Evolutionary conservation across 2,797 vertebrate genomes (phyloP), one percentile per base, ranked within the genome.

Genomic region (Phataginus tricuspis): DNA sequence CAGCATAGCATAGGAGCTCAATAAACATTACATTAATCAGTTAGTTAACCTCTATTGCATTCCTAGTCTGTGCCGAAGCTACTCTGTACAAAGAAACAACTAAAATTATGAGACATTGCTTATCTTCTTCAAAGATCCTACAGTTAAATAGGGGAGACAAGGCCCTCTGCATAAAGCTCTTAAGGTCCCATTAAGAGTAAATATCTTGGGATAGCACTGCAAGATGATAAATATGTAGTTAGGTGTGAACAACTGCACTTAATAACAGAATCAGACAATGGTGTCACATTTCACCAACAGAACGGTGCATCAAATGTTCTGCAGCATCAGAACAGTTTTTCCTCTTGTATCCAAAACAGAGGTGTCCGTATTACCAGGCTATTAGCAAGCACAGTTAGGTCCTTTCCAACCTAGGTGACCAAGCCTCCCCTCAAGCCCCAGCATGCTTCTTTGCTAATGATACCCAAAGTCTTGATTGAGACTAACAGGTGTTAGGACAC

Each of bases 401-500:
- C 21, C 91, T 93, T 98, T 98, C 85, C 88, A 82, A 59, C 13
- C 61, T 5, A 84, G 57, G 91, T 72, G 92, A 80, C 25, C 0
- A 0, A 96, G 75, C 66, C 93, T 4, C 2, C 51, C 23, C 72
- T 94, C 92, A 69, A 49, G 39, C 55, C 66, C 74, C 57, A 86
- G 25, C 93, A 96, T 95, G 90, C 55, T 90, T 97, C 55, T 93
- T 97, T 98, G 95, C 53, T 97, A 93, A 55, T 34, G 91, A 97
- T 74, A 93, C 86, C 34, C 84, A 89, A 7, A 84, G 83, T 96
- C 96, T 69, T 94, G 88, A 98, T 85, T 95, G 96, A 98, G 90
- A 72, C 90, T 68, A 98, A 97, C 97, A 98, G 98, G 98, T 98
- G 98, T 55, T 45, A 45, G 42, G 42, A 45, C 42, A 45, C 42